Conservation (phyloP, 2,888 invertebrate genomes). For the Cancer borealis region DNA sequence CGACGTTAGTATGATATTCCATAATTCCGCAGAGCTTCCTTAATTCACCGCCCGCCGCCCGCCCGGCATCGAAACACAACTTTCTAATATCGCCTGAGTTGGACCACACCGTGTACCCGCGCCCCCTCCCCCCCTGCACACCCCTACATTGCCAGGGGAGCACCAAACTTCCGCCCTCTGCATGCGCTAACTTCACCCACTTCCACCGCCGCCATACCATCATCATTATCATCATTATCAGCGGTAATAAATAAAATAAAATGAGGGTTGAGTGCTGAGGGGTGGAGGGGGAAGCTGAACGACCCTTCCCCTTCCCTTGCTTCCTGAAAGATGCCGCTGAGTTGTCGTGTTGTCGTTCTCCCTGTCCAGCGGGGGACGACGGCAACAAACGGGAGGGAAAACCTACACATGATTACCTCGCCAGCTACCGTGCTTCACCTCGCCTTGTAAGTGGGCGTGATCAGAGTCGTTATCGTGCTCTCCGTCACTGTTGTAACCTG, state of each 20-base stretch:
- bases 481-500: background rate
- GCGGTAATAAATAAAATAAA: background rate
- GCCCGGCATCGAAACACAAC: slow-evolving; percentile 24
- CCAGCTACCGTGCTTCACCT: background rate
- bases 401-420: background rate
- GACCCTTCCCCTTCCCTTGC: background rate
- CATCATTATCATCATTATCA: slow-evolving; percentile 29
- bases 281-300: background rate
- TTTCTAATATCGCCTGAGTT: slow-evolving; percentile 26
- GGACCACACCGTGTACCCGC: background rate
- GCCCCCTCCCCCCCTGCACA: background rate
- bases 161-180: background rate
- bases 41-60: slow-evolving; percentile 23
- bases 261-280: slow-evolving; percentile 13
- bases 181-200: background rate
- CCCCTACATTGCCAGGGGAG: too few species aligned
- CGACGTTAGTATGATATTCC: slow-evolving; percentile 31
- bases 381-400: background rate
- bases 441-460: background rate
- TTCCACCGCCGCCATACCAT: background rate
- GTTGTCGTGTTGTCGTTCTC: background rate
- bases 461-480: background rate
- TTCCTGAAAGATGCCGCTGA: background rate
- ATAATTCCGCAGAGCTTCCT: slow-evolving; percentile 28
- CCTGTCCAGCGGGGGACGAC: background rate